phyloP scores from a whole-genome alignment of 2,888 invertebrate species.

The Parochlus steinenii region DNA sequence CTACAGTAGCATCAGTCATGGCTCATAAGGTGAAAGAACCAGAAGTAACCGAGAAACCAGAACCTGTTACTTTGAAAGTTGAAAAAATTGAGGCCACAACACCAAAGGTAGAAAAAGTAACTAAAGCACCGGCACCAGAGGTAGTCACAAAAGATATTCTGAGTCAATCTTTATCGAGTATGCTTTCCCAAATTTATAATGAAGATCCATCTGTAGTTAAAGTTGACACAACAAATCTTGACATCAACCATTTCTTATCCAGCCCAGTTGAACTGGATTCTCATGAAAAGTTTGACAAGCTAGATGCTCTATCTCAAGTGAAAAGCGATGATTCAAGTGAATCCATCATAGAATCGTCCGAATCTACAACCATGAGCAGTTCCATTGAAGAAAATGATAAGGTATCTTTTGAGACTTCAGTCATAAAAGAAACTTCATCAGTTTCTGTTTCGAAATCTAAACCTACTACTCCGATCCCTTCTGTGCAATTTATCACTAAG shows the following conservation, averaged over 20 bases:
- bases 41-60: slow-evolving; percentile 10
- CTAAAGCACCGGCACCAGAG: slow-evolving; percentile 8
- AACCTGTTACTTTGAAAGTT: too few species aligned
- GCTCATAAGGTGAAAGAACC: background rate
- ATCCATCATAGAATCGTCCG: too few species aligned
- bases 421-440: slow-evolving; percentile 14
- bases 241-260: background rate
- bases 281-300: too few species aligned
- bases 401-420: slow-evolving; percentile 12
- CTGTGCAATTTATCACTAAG: background rate
- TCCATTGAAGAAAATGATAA: slow-evolving; percentile 1
- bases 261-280: too few species aligned
- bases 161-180: slow-evolving; percentile 7
- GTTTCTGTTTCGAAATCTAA: slow-evolving; percentile 9
- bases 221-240: background rate
- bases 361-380: too few species aligned
- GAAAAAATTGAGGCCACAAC: slow-evolving; percentile 24
- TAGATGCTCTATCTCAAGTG: background rate
- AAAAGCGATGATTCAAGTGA: slow-evolving; percentile 4
- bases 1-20: slow-evolving; percentile 29
- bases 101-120: slow-evolving; percentile 10
- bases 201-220: background rate
- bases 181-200: slow-evolving; percentile 4
- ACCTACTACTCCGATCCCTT: too few species aligned
- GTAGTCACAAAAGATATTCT: too few species aligned